phyloP scores from a whole-genome alignment of 2,113 vertebrate species.

The Cichladusa arquata region DNA sequence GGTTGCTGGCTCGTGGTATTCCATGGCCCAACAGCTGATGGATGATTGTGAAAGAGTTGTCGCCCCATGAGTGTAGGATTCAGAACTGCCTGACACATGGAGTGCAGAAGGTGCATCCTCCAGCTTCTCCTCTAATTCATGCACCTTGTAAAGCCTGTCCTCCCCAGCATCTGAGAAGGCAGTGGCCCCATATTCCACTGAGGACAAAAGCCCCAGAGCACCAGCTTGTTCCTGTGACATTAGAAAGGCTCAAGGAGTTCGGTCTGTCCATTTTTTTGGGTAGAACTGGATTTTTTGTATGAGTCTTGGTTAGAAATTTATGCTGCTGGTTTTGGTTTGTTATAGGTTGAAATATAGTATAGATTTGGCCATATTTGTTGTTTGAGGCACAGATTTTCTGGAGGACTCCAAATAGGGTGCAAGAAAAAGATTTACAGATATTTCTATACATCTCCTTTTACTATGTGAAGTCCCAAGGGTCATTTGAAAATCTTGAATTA shows the following conservation, averaged over 20 bases:
- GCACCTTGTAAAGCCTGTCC: neutral
- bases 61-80: neutral
- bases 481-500: neutral
- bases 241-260: neutral
- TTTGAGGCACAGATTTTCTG: neutral
- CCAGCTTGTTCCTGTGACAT: neutral
- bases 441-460: neutral
- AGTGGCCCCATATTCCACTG: neutral
- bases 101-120: neutral
- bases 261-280: neutral
- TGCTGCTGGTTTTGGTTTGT: neutral
- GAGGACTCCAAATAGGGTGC: neutral
- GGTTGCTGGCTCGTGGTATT: neutral
- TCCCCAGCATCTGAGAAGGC: neutral
- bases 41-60: neutral
- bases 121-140: neutral
- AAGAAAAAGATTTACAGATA: neutral
- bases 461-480: neutral
- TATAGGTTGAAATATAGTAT: neutral
- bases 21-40: neutral
- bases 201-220: neutral
- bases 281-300: neutral
- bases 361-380: neutral
- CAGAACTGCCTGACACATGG: neutral
- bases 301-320: neutral